A percentile compares a stretch with the other conserved stretches of the same genome.
phyloP scores from a whole-genome alignment of 2,888 invertebrate species.

The Cryptus viduatorius region DNA sequence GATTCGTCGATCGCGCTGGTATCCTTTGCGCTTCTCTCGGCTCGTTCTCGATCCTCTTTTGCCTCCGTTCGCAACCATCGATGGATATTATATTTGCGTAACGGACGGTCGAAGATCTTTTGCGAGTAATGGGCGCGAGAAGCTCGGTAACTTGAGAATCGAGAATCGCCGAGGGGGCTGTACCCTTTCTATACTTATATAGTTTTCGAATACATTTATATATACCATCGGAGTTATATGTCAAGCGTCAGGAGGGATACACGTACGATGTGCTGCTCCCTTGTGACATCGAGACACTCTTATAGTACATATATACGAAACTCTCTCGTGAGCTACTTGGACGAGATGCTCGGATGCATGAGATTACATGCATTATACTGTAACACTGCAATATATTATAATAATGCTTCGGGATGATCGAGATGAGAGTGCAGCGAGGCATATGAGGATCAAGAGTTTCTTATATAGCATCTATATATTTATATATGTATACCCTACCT shows the following conservation, averaged over 20 bases:
- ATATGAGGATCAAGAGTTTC: slow-evolving; percentile 61
- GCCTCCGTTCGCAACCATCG: slow-evolving; percentile 27
- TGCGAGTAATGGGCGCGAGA: slow-evolving; percentile 7
- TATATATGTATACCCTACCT: slow-evolving; percentile 18
- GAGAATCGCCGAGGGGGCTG: background rate
- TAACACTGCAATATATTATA: slow-evolving; percentile 31
- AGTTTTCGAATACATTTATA: slow-evolving; percentile 1
- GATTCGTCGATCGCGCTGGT: background rate
- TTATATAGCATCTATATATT: slow-evolving; percentile 5
- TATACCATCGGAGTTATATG: background rate
- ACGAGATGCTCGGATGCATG: slow-evolving; percentile 43
- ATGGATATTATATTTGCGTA: slow-evolving; percentile 35
- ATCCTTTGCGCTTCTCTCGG: background rate
- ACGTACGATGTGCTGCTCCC: slow-evolving; percentile 30
- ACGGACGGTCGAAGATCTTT: background rate
- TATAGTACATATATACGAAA: slow-evolving; percentile 56
- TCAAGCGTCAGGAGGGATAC: background rate
- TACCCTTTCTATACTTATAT: background rate
- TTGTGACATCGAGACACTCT: slow-evolving; percentile 71
- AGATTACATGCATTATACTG: slow-evolving; percentile 1
- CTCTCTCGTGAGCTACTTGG: slow-evolving; percentile 68
- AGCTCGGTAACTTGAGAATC: background rate
- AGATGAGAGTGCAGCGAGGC: slow-evolving; percentile 60
- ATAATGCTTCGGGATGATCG: slow-evolving; percentile 56
- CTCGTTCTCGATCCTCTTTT: background rate